Evolutionary conservation across 2,888 invertebrate genomes (phyloP).

Genomic region (Ormyrus nitidulus): DNA sequence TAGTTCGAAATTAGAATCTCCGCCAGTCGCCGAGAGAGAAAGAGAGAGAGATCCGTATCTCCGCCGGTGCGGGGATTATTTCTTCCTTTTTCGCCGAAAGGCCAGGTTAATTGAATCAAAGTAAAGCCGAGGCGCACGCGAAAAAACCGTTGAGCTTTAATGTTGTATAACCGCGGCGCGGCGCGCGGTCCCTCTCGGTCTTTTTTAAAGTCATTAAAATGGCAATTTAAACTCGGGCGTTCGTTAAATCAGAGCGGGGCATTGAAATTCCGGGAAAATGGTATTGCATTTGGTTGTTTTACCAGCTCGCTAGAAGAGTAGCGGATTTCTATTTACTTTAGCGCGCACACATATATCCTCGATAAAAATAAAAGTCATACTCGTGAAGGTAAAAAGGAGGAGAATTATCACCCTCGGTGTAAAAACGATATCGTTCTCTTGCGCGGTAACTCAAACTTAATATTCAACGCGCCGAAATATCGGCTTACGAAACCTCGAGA

Average conservation of each 20-base stretch:
- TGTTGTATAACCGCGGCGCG: background rate
- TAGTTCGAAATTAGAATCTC: conserved; percentile 20
- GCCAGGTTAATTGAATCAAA: conserved; percentile 3
- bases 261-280: background rate
- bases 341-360: no score
- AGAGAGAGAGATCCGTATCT: background rate
- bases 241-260: background rate
- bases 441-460: no score
- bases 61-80: background rate
- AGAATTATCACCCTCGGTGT: no score
- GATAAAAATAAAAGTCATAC: no score
- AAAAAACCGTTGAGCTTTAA: no score
- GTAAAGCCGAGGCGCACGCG: background rate
- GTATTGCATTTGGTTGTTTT: no score
- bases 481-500: no score
- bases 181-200: background rate
- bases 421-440: no score
- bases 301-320: no score
- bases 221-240: background rate
- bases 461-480: no score
- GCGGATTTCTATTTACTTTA: no score
- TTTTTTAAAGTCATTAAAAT: background rate
- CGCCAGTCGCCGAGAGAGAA: background rate
- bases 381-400: no score
- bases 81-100: background rate